Conservation (phyloP, 1,140 invertebrate species). For the Planococcus citri region DNA sequence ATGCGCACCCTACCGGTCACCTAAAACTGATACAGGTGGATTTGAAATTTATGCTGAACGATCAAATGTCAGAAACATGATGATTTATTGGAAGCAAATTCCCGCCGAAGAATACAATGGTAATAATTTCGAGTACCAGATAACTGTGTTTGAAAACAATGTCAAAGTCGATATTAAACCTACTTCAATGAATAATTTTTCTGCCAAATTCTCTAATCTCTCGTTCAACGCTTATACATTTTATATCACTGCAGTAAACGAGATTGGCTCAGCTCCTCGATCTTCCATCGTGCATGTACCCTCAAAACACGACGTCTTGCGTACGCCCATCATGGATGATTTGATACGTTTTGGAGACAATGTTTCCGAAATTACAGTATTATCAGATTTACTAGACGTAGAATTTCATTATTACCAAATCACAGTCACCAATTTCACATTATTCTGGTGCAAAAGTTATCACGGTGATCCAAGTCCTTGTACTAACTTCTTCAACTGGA, state of each 20-base stretch:
- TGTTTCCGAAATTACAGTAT: constrained; percentile 52
- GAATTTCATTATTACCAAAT: too few relatives aligned
- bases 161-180: constrained; percentile 9
- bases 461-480: too few relatives aligned
- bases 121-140: constrained; percentile 38
- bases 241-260: neutral
- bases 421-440: too few relatives aligned
- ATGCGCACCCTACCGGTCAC: constrained; percentile 42
- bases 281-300: neutral
- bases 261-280: too few relatives aligned
- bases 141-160: neutral
- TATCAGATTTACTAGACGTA: too few relatives aligned
- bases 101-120: constrained; percentile 46
- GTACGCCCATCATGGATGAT: constrained; percentile 49
- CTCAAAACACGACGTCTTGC: neutral
- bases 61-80: constrained; percentile 38
- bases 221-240: neutral
- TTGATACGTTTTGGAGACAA: constrained; percentile 48
- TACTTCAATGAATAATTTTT: neutral
- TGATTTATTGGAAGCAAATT: constrained; percentile 57
- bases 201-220: neutral
- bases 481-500: too few relatives aligned
- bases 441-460: too few relatives aligned
- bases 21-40: constrained; percentile 47
- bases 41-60: constrained; percentile 43